Evolutionary conservation across 2,888 invertebrate species (phyloP), one percentile per base, ranked within the genome.

Genomic region (Anoplius nigerrimus): DNA sequence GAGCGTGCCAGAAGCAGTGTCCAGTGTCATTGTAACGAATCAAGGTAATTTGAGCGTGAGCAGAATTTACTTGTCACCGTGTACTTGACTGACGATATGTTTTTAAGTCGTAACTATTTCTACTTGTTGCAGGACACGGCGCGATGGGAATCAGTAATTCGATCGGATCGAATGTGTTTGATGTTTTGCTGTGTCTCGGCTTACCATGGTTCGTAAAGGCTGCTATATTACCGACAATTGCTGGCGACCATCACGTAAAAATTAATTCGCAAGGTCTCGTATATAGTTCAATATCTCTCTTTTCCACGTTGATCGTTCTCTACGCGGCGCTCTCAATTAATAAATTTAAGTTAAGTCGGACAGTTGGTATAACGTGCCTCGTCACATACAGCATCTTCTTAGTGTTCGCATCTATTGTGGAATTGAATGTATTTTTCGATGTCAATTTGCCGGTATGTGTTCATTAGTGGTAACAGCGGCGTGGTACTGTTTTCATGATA

Each of bases 1-100:
- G 72, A 95, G 95, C 82, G 92, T 97, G 0, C 96, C 97, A 0
- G 97, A 97, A 90, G 95, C 95, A 0, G 94, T 96, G 0, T 94
- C 96, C 43, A 95, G 95, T 85, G 92, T 96, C 8, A 92, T 96
- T 57, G 96, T 97, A 0, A 93, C 95, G 2, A 93, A 93, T 82
- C 94, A 95, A 91, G 96, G 95, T 92, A 90, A 85, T 63, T 54
- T 8, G 48, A 48, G 8, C n/a, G 16, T 6, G 16, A 34, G 11
- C 6, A 11, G 16, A 16, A n/a, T 16, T 18, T 18, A 48, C n/a
- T 13, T 13, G 5, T 16, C 16, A 16, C 1, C 8, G 5, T 18
- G 16, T n/a, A 48, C 16, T 48, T 18, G n/a, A 16, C 13, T 34
- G 34, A 6, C 8, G 11, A 34, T 13, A 13, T 11, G 8, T 34